Evolutionary conservation across 2,888 invertebrate species (phyloP), one percentile per base, ranked within the genome.

Genomic region (Dasypolia templi): DNA sequence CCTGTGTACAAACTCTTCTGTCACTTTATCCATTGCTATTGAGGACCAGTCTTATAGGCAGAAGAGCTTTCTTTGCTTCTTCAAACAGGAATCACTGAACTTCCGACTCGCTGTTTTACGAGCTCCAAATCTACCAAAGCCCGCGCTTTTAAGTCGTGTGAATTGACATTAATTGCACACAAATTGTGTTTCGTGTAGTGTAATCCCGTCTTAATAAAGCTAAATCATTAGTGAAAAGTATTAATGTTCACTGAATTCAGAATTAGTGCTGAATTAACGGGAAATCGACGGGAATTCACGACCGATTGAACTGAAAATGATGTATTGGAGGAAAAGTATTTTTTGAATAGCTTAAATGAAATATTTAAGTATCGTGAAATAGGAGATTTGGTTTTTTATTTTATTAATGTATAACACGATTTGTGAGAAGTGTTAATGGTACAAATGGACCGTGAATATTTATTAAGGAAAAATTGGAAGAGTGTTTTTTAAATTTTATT

Each of bases 131-230:
- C 58, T 56, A 68, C 62, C 68, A 77, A 81, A 81, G 83, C 80
- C 53, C 69, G 77, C 70, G 77, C 87, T 84, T 87, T 86, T 83
- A 88, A 78, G 62, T 77, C 83, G 79, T 81, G 82, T 88, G 88
- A 88, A 88, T 88, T 83, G 88, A 83, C 88, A 75, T 87, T 88
- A 88, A 88, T 88, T 88, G 87, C 88, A 87, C 72, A 86, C 84
- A 87, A 83, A 84, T 87, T 82, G 81, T 87, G 84, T 87, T 87
- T 83, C 84, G 84, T 87, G 84, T 86, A 69, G 84, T 86, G 82
- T 86, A 86, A 86, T 83, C 84, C 63, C 42, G 81, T 69, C 63
- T 82, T 86, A 79, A 84, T 87, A 86, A 82, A 79, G 78, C 79
- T 72, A 65, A 86, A 79, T 86, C 82, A 78, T 84, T 84, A 81